Evolutionary conservation across 2,113 vertebrate species (phyloP).

Genomic region (Pholis gunnellus): DNA sequence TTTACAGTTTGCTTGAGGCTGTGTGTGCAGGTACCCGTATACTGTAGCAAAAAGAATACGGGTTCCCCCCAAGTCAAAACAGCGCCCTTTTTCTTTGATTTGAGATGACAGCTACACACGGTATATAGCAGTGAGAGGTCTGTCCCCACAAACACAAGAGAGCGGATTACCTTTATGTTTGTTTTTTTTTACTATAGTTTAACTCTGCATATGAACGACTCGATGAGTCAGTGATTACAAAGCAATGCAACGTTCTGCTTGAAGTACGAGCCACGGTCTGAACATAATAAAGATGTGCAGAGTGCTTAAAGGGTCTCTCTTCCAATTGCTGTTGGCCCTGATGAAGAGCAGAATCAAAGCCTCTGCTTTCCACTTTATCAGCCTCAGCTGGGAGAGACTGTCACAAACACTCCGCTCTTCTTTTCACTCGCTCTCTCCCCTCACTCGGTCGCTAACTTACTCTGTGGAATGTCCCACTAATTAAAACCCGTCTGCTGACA

Average conservation of each 20-base stretch:
- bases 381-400: constrained; percentile 51
- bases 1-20: constrained; percentile 59
- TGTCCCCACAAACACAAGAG: constrained; percentile 29
- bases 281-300: constrained; percentile 56
- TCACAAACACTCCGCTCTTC: constrained; percentile 58
- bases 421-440: constrained; percentile 37
- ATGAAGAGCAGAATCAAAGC: constrained; percentile 62
- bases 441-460: constrained; percentile 57
- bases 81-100: constrained; percentile 35
- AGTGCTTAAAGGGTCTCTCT: constrained; percentile 39
- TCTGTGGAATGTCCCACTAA: constrained; percentile 73
- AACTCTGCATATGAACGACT: constrained; percentile 17
- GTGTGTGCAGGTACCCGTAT: constrained; percentile 35
- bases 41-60: constrained; percentile 29
- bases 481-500: constrained; percentile 67
- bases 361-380: constrained; percentile 53
- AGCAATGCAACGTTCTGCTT: constrained; percentile 6
- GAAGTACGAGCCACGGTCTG: constrained; percentile 22
- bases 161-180: constrained; percentile 16
- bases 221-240: constrained; percentile 21
- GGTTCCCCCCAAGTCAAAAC: constrained; percentile 38
- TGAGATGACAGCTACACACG: constrained; percentile 54
- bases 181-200: neutral
- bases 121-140: constrained; percentile 39
- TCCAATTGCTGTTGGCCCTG: constrained; percentile 36